These are phyloP conservation scores for Acronicta aceris DNA, from an alignment of 2,888 invertebrate species.

Conservation along the genomic window DNA sequence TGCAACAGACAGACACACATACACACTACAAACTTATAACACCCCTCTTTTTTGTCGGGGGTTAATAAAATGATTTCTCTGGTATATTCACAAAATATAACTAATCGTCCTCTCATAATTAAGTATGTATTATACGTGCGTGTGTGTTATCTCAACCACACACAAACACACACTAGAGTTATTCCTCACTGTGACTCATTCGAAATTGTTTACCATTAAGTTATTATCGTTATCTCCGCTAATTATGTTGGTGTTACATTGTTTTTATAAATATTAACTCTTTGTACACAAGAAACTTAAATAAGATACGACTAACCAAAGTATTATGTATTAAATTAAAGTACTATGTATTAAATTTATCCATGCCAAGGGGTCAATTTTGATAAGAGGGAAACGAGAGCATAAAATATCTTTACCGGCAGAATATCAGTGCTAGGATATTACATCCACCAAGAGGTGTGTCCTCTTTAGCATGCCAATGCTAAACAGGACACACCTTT, in stretches of 20 bases:
- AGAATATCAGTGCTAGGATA: no score
- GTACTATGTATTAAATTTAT: slow-evolving; percentile 17
- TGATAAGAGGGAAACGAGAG: no score
- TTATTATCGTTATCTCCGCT: slow-evolving; percentile 38
- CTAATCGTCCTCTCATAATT: slow-evolving; percentile 8
- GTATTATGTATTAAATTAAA: no score
- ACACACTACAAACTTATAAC: no score
- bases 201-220: slow-evolving; percentile 57
- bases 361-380: not conserved
- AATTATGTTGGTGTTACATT: slow-evolving; percentile 37
- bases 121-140: not conserved
- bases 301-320: slow-evolving; percentile 16
- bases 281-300: slow-evolving; percentile 4
- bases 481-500: no score
- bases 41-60: no score
- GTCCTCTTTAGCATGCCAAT: no score
- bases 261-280: slow-evolving; percentile 46
- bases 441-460: no score
- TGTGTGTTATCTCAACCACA: slow-evolving; percentile 19
- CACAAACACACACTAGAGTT: slow-evolving; percentile 4
- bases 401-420: no score
- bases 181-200: slow-evolving; percentile 56
- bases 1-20: no score
- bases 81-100: not conserved
- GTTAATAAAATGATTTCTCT: no score